Evolutionary conservation across 1,140 invertebrate genomes (phyloP), one percentile per base, ranked within the genome.

Genomic region (Apolygus lucorum): DNA sequence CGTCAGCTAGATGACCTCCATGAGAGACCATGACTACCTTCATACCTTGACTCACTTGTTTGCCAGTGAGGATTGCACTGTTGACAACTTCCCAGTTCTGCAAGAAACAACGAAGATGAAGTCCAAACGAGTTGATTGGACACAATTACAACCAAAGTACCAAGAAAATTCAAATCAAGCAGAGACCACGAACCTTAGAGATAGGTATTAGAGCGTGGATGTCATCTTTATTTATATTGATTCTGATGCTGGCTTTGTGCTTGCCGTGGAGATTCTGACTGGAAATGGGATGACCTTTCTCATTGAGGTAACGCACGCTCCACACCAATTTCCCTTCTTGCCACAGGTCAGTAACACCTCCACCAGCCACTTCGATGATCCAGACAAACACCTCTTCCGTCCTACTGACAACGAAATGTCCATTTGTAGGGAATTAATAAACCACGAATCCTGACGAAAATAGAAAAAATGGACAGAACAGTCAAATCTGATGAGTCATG

Each of bases 21-120:
- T 96, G 91, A 29, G 91, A 95, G 1, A 98, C 93, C 72, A 95
- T 93, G 77, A 95, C 93, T 52, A 99, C 90, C 79, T 94, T 93
- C 89, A 99, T 92, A 2, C 93, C 90, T 74, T 95, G 91, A 1
- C 92, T 93, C 66, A 97, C 91, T 81, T 95, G 93, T 34, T 90
- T 87, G 0, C 95, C 95, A 0, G 95, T 97, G 73, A 99, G 81
- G 68, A 97, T 90, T 0, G 96, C 96, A 1, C 93, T 95, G 81
- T 99, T 99, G 78, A 99, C 85, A 17, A 99, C 86, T 79, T 96
- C 93, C 87, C 90, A 93, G 77, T 93, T 95, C 93, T 97, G 80
- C 72, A 84, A 82, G 70, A 76, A 75, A 49, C n/a, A 49, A 14
- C 4, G 25, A 8, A n/a, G 22, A 52, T n/a, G n/a, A n/a, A n/a